These are phyloP conservation scores for Scomber japonicus DNA, from an alignment of 2,113 vertebrate species.

Conservation along the genomic window DNA sequence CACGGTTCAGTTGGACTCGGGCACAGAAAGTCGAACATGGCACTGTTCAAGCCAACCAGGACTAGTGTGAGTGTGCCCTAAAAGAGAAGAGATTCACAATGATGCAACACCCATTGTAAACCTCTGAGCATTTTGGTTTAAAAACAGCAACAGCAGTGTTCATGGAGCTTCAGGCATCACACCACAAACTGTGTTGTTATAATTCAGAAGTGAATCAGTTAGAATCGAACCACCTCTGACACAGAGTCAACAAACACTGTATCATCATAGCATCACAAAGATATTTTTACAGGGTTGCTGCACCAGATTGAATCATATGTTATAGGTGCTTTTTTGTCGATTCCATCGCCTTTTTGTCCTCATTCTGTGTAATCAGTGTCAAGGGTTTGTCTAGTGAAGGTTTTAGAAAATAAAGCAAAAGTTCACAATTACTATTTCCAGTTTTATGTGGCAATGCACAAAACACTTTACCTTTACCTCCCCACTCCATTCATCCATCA, in stretches of 20 bases:
- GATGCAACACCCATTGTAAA: too few species aligned
- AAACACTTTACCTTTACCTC: not conserved
- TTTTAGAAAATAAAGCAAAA: not conserved
- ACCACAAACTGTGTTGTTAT: not conserved
- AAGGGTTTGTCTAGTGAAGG: not conserved
- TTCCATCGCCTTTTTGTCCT: not conserved
- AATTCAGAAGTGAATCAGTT: not conserved
- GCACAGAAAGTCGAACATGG: too few species aligned
- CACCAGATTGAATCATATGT: constrained; percentile 14
- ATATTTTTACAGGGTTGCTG: not conserved
- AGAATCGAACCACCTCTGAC: not conserved
- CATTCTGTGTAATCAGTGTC: not conserved
- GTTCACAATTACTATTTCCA: not conserved
- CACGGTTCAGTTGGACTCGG: too few species aligned
- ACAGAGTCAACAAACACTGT: not conserved
- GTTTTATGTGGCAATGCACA: not conserved
- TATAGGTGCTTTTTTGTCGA: not conserved
- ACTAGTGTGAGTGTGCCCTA: too few species aligned
- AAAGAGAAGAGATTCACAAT: too few species aligned
- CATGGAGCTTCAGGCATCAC: not conserved
- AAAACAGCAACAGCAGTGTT: not conserved
- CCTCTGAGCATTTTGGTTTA: too few species aligned
- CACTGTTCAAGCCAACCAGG: too few species aligned
- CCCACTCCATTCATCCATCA: not conserved
- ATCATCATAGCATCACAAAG: not conserved